Conservation (phyloP, 1,140 invertebrate species). For the Polypedilum pembai region DNA sequence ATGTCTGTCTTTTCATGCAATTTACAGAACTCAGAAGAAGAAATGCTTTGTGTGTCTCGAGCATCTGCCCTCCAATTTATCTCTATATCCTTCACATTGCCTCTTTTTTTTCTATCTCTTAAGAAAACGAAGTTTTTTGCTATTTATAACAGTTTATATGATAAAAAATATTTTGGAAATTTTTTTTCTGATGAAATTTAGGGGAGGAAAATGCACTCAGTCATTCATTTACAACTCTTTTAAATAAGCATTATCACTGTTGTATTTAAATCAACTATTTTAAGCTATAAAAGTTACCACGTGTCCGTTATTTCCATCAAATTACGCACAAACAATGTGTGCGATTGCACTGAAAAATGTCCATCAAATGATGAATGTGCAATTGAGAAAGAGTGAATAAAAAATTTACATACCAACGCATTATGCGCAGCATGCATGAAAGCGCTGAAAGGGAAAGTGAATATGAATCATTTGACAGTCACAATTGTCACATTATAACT, state of each 20-base stretch:
- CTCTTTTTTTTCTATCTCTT: background rate
- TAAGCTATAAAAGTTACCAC: background rate
- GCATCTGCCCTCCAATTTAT: conserved; percentile 16
- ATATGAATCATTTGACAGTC: background rate
- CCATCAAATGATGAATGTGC: conserved; percentile 2
- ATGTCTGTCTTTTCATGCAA: background rate
- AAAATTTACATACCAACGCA: conserved; percentile 5
- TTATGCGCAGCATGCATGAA: background rate
- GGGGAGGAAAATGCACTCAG: too few relatives aligned
- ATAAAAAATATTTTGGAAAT: background rate
- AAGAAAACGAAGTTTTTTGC: background rate
- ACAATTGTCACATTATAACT: background rate
- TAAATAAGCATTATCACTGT: too few relatives aligned
- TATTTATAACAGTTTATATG: conserved; percentile 2
- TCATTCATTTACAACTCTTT: too few relatives aligned
- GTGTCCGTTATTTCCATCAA: conserved; percentile 8
- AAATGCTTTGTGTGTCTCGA: background rate
- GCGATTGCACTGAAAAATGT: background rate
- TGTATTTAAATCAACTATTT: background rate
- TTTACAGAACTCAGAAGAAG: background rate
- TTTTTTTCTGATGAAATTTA: too few relatives aligned
- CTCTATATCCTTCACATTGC: background rate
- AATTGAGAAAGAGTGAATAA: background rate
- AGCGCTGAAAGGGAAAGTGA: background rate
- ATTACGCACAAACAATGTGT: conserved; percentile 12